These are phyloP conservation scores for Noctua pronuba DNA, from an alignment of 2,888 invertebrate genomes.

Conservation along the genomic window DNA sequence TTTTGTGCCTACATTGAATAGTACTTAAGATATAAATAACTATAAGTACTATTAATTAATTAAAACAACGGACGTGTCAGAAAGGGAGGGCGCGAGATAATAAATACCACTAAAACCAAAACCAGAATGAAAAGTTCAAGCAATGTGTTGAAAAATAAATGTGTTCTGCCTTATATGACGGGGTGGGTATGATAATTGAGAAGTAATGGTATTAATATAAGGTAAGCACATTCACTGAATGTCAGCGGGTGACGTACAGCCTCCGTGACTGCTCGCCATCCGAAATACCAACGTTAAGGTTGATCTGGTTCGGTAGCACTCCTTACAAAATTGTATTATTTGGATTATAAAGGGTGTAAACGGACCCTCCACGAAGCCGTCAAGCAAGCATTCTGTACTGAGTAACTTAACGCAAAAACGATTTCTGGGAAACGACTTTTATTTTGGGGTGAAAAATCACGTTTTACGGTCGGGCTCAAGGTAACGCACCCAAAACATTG, in stretches of 20 bases:
- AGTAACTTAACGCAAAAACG: too few species aligned
- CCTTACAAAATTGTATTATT: background rate
- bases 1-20: background rate
- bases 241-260: constrained; percentile 36
- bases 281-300: constrained; percentile 21
- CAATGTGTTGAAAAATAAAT: constrained; percentile 42
- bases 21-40: constrained; percentile 29
- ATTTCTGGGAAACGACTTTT: too few species aligned
- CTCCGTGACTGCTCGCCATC: background rate
- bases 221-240: constrained; percentile 44
- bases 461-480: too few species aligned
- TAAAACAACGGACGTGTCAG: constrained; percentile 23
- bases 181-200: constrained; percentile 48
- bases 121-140: constrained; percentile 46
- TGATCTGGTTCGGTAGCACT: background rate
- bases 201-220: constrained; percentile 36
- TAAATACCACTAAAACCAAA: constrained; percentile 25
- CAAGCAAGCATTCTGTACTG: too few species aligned
- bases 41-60: constrained; percentile 22
- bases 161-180: constrained; percentile 22
- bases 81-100: constrained; percentile 14
- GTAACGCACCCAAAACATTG: too few species aligned
- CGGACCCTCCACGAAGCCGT: too few species aligned
- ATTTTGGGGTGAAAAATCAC: too few species aligned
- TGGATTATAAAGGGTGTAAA: too few species aligned